Base-by-base conservation (phyloP, 1,140 invertebrate species). In the Zaprionus vittiger region DNA sequence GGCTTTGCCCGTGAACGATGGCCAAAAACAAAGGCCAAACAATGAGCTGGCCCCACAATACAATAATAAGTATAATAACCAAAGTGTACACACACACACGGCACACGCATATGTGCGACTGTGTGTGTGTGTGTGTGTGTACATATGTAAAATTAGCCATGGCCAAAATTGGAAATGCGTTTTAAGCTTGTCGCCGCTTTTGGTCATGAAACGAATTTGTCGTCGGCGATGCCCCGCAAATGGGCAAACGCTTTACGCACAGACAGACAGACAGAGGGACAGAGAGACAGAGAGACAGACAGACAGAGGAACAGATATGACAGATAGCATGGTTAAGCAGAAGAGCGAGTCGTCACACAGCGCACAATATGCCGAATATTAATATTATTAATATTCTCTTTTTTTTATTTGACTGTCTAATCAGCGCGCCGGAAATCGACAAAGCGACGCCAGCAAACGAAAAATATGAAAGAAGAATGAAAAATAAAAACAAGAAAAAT, bases 171-270 rank as follows among this genome's bases (percentile, higher is more conserved):
- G 84, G 84, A 81, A 84, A 84, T 81, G 78, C 78, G 74, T 83
- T 89, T 89, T 71, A 89, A 84, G 84, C 81, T 81, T 87, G 81
- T 89, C 69, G 60, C 72, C 85, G 44, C 47, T 56, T 87, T 81
- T 87, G 84, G 84, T 63, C 79, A 87, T 84, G 84, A 81, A 89
- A 67, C 72, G 83, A 89, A 89, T 89, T 89, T 81, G 80, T 89
- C 85, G 83, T 77, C 52, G 57, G 26, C 57, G 12, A 26, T 22
- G 67, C 22, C 66, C 22, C 66, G 64, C 54, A 77, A 81, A 81
- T 83, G 73, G 84, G 78, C 66, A 57, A 83, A 80, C 71, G 73
- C 64, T 61, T 70, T 68, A 83, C 73, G 68, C 67, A 78, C 60
- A 26, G 72, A 57, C 61, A 38, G 57, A 79, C 62, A 77, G 47